These are phyloP conservation scores for Vombatus ursinus DNA, from an alignment of 2,113 vertebrate genomes.

Conservation along the genomic window DNA sequence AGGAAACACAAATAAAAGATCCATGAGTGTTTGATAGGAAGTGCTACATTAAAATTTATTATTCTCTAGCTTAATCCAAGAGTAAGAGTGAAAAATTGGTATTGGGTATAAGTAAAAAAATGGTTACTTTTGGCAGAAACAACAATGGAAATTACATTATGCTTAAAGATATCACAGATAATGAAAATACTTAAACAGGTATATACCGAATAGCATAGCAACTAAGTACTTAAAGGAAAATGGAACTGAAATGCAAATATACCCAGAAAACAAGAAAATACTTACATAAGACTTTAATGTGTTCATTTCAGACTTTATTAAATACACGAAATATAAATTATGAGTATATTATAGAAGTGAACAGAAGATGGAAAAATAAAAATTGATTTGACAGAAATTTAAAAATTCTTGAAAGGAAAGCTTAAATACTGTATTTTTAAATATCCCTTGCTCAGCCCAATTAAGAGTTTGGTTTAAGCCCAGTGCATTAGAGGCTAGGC, in stretches of 20 bases:
- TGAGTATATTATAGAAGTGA: not conserved
- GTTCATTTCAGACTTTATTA: not conserved
- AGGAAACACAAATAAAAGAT: not conserved
- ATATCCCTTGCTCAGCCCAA: not conserved
- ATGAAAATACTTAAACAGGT: not conserved
- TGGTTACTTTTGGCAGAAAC: not conserved
- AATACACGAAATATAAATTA: not conserved
- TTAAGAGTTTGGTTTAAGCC: not conserved
- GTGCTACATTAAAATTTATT: not conserved
- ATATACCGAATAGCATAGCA: not conserved
- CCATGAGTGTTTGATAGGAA: not conserved
- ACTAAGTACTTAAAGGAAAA: not conserved
- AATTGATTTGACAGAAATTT: not conserved
- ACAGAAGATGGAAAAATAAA: not conserved
- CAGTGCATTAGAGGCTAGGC: not conserved
- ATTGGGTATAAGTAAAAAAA: not conserved
- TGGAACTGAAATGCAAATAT: not conserved
- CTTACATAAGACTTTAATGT: not conserved
- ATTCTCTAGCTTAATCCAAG: not conserved
- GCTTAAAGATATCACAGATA: not conserved
- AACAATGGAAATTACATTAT: not conserved
- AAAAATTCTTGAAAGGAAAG: not conserved
- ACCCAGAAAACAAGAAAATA: not conserved
- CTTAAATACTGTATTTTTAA: not conserved
- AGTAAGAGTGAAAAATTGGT: not conserved